phyloP scores from a whole-genome alignment of 2,113 vertebrate genomes.

The Phainopepla nitens region DNA sequence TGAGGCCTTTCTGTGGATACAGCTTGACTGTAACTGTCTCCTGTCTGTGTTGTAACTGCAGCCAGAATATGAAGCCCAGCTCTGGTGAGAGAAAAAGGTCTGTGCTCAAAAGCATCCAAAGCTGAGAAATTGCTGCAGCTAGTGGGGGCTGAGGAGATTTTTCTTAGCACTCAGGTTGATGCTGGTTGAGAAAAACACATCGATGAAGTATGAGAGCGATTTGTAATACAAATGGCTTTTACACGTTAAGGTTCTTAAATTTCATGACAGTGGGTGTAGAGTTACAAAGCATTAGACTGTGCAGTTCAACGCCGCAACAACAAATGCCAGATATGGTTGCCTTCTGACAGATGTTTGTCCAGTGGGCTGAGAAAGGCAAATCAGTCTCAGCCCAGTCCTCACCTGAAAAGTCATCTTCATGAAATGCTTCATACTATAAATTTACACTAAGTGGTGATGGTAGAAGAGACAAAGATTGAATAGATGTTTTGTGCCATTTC shows the following conservation, averaged over 20 bases:
- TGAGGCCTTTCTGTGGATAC: not conserved
- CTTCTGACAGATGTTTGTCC: not conserved
- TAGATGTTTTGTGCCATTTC: not conserved
- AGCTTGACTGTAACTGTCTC: not conserved
- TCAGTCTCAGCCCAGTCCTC: not conserved
- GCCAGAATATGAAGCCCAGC: not conserved
- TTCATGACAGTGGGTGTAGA: not conserved
- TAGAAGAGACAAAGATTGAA: constrained; percentile 26
- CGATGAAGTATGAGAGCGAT: not conserved
- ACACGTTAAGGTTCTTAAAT: not conserved
- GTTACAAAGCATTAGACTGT: not conserved
- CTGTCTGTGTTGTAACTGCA: not conserved
- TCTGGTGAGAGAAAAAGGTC: not conserved
- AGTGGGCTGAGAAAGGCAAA: not conserved
- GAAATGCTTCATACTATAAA: not conserved
- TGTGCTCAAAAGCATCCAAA: not conserved
- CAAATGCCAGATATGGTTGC: not conserved
- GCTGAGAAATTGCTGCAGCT: not conserved
- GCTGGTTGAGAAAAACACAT: not conserved
- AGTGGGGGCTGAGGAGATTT: not conserved
- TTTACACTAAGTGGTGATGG: not conserved
- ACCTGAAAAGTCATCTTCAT: not conserved
- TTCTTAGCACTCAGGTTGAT: not conserved
- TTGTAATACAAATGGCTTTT: not conserved
- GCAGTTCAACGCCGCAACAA: not conserved